Evolutionary conservation across 2,113 vertebrate species (phyloP).

Genomic region (Ivindomyrus marchei): DNA sequence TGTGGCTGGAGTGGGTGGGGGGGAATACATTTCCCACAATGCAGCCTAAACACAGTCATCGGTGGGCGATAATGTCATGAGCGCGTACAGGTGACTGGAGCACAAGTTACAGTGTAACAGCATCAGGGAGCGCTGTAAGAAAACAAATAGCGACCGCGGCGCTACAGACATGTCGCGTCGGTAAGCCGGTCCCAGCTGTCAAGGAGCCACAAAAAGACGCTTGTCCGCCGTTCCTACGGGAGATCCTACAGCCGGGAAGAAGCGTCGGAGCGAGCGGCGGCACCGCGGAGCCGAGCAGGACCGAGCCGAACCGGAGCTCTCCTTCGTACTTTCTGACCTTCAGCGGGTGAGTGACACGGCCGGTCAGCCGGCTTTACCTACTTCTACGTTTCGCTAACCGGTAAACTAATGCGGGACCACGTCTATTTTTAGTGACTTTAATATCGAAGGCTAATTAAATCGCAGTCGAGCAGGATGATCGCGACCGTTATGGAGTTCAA

Average conservation of each 20-base stretch:
- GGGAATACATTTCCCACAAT: slow-evolving; percentile 54
- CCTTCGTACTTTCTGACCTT: slow-evolving; percentile 65
- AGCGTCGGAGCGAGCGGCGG: slow-evolving; percentile 9
- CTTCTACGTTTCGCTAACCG: background rate
- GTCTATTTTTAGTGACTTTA: background rate
- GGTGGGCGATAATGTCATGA: slow-evolving; percentile 43
- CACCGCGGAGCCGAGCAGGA: slow-evolving; percentile 20
- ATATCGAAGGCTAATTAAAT: background rate
- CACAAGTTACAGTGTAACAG: slow-evolving; percentile 46
- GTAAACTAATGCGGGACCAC: background rate
- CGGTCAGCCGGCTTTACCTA: background rate
- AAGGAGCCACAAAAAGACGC: slow-evolving; percentile 28
- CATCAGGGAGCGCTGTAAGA: slow-evolving; percentile 51
- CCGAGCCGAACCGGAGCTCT: slow-evolving; percentile 41
- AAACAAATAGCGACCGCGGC: slow-evolving; percentile 46
- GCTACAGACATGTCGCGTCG: slow-evolving; percentile 10
- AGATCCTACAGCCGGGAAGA: background rate
- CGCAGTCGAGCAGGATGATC: background rate
- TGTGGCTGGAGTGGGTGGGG: background rate
- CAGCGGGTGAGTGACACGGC: slow-evolving; percentile 63
- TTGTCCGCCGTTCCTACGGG: slow-evolving; percentile 17
- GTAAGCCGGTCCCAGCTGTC: slow-evolving; percentile 11
- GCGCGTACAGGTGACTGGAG: slow-evolving; percentile 57
- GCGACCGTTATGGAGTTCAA: background rate
- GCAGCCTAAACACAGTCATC: slow-evolving; percentile 38